Evolutionary conservation across 2,888 invertebrate species (phyloP).

Genomic region (Folsomia manolachei): DNA sequence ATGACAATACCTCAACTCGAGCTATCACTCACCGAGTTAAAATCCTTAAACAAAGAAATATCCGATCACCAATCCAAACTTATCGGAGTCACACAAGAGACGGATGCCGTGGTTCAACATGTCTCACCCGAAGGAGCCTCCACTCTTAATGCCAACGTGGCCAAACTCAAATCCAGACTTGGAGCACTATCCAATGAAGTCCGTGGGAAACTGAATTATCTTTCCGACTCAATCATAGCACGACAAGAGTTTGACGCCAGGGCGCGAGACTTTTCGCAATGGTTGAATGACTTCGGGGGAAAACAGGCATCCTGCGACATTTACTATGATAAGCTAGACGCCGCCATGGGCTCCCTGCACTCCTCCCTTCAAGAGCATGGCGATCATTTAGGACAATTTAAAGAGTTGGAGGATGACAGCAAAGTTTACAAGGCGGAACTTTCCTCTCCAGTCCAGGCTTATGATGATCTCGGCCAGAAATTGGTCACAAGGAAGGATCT

Average conservation of each 20-base stretch:
- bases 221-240: constrained; percentile 63
- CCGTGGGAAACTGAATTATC: constrained; percentile 70
- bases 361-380: constrained; percentile 78
- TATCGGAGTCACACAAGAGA: constrained; percentile 72
- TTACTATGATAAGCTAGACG: constrained; percentile 75
- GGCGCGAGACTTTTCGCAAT: constrained; percentile 72
- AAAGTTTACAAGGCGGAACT: constrained; percentile 61
- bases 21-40: constrained; percentile 43
- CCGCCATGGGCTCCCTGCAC: constrained; percentile 73
- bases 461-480: constrained; percentile 70
- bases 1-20: constrained; percentile 46
- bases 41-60: constrained; percentile 69
- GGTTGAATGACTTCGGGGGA: constrained; percentile 71
- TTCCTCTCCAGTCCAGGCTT: constrained; percentile 69
- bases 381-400: constrained; percentile 69
- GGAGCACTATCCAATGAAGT: constrained; percentile 73
- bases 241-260: constrained; percentile 79
- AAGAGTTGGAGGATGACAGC: constrained; percentile 74
- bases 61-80: constrained; percentile 80
- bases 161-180: constrained; percentile 70
- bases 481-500: constrained; percentile 71
- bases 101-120: constrained; percentile 73
- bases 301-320: constrained; percentile 75
- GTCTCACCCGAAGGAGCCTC: constrained; percentile 74
- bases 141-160: constrained; percentile 68